Base-by-base conservation (phyloP, 1,140 invertebrate genomes). In the Camponotus vicinus region DNA sequence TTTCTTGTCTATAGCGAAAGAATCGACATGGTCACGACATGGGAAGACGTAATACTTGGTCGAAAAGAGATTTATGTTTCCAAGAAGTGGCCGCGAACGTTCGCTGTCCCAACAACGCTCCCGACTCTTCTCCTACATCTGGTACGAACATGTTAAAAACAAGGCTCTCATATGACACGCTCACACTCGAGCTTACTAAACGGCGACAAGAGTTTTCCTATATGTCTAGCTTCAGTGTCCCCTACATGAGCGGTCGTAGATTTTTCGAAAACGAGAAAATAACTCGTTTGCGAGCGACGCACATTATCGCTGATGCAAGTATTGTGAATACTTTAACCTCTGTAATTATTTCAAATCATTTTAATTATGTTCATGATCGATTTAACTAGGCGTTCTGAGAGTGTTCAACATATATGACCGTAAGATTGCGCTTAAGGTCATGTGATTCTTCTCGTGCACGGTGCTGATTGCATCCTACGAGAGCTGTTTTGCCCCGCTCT, bases 11-110 rank as follows among this genome's bases (percentile, higher is more conserved):
- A 34, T 40, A 45, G 40, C 40, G 32, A 69, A 71, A 57, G 55
- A 80, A 42, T 18, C 37, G 64, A 59, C 79, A 59, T 7, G 55
- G 64, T 80, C 67, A 73, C 42, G 55, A 40, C 69, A 63, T 52
- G 69, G 69, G n/a, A 82, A 75, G 27, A 34, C 37, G 32, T 57
- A 61, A 77, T 67, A 45, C 63, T 52, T 18, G 75, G 83, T 64
- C 75, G 37, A 85, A 85, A 85, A 67, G 63, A 85, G 83, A 85
- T 85, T 85, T 79, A 85, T 85, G 75, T 15, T 85, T 85, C 83
- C 52, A 45, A 77, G 83, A 85, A 85, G 45, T 63, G 52, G 13
- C 21, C 6, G 15, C n/a, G 4, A 70, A 18, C 57, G 32, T 57
- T 37, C 32, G n/a, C 49, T 69, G 21, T 78, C 40, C 5, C 11